Conservation (phyloP, 2,113 vertebrate species). For the Mungos mungo region DNA sequence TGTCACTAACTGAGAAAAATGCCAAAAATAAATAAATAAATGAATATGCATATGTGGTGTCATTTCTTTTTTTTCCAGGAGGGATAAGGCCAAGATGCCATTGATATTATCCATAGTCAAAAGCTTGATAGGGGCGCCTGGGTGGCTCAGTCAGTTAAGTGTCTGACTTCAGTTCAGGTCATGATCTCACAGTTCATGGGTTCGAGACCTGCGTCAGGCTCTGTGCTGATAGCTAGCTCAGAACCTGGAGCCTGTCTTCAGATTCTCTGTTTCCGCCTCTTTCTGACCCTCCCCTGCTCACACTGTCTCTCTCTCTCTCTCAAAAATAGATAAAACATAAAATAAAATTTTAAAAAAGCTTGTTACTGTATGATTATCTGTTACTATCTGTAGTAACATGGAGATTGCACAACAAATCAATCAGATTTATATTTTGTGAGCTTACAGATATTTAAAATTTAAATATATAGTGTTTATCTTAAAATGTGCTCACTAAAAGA, state of each 20-base stretch:
- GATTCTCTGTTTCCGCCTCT: too few species aligned
- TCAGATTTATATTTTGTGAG: background rate
- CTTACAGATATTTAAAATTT: background rate
- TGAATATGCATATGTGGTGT: background rate
- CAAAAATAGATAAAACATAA: too few species aligned
- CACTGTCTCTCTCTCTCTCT: too few species aligned
- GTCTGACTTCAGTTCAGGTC: too few species aligned
- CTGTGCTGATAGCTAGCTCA: too few species aligned
- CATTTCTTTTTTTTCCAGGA: background rate
- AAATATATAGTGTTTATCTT: background rate
- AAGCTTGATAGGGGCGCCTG: background rate
- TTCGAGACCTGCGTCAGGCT: too few species aligned
- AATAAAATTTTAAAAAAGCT: background rate
- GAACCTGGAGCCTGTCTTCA: too few species aligned
- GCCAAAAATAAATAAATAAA: background rate
- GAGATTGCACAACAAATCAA: background rate
- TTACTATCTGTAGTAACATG: background rate
- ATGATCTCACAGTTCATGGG: too few species aligned
- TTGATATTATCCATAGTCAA: background rate
- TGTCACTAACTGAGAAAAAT: background rate
- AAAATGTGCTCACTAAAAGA: background rate
- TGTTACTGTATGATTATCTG: too few species aligned
- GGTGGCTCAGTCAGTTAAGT: too few species aligned
- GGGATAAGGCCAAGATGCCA: background rate
- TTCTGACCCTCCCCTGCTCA: too few species aligned